phyloP scores from a whole-genome alignment of 37 sponge, comb jelly and placozoan species.

The Tethya wilhelma region DNA sequence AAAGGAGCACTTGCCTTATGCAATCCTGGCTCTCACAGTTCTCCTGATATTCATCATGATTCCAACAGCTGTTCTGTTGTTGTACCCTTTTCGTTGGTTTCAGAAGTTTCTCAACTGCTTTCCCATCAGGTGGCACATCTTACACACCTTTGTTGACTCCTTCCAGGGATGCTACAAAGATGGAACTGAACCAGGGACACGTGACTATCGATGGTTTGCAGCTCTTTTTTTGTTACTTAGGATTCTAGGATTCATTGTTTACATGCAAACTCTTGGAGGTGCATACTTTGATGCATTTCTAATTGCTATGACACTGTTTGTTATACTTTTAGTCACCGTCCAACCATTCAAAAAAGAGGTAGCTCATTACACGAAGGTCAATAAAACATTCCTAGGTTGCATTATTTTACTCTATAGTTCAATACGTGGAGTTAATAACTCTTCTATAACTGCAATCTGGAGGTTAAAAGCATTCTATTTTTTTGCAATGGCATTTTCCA shows the following conservation, averaged over 20 bases:
- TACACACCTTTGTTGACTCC: constrained; percentile 43
- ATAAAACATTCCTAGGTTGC: too few species aligned
- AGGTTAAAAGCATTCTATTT: too few species aligned
- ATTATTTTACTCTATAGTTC: too few species aligned
- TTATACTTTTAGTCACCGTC: neutral
- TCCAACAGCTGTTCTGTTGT: constrained; percentile 43
- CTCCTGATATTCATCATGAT: constrained; percentile 13
- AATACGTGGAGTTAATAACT: too few species aligned
- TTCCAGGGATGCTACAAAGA: constrained; percentile 78
- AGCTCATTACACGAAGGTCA: too few species aligned
- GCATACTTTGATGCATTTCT: too few species aligned
- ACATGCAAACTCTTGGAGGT: too few species aligned
- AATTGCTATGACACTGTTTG: too few species aligned
- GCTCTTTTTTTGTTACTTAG: constrained; percentile 33
- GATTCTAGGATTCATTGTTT: too few species aligned
- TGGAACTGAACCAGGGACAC: constrained; percentile 41
- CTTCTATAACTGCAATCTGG: too few species aligned
- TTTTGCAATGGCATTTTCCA: too few species aligned
- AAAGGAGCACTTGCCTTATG: constrained; percentile 34
- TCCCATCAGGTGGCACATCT: neutral
- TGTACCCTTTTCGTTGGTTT: neutral
- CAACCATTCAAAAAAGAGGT: neutral
- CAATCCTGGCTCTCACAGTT: constrained; percentile 27
- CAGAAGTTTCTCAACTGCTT: neutral
- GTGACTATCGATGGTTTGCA: constrained; percentile 64